Evolutionary conservation across 2,888 invertebrate genomes (phyloP), one percentile per base, ranked within the genome.

Genomic region (Phyllotreta cruciferae): DNA sequence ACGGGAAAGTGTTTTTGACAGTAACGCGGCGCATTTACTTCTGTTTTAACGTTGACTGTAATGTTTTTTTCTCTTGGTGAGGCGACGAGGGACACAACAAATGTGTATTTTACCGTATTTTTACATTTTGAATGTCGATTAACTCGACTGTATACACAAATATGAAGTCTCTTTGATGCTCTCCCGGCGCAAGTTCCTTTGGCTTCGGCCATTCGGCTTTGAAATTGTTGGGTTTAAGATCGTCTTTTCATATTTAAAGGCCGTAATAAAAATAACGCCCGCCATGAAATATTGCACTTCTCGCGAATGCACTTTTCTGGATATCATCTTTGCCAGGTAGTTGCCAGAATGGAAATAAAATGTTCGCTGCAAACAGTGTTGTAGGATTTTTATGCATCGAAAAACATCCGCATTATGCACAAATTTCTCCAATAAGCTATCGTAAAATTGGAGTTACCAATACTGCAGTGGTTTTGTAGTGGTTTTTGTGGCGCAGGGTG

Each of bases 231-330:
- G 52, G 35, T 60, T 60, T 36, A 13, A 38, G 52, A 60, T 60
- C 52, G 52, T 60, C 52, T 60, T 53, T 60, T 60, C 60, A 60
- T 38, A 60, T 44, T 60, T 60, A 60, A 60, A 44, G 52, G 53
- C 42, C 14, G 24, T 52, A 58, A 52, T 52, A 58, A 57, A 58
- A 58, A 50, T 58, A 52, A 52, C 52, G 14, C 58, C 38, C 35
- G 38, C 34, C 50, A 35, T 35, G 57, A 58, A 58, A 58, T 58
- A 47, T 56, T 56, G 49, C 49, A 34, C 49, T 11, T 10, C 34
- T 50, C 11, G 38, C 24, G 24, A 24, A 24, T 49, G 42, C 50
- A 50, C 36, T 41, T 52, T 52, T 36, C 34, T 36, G 14, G 44
- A 44, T 56, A 56, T 44, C 44, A 35, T 42, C 39, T 47, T 42